Evolutionary conservation across 2,113 vertebrate genomes (phyloP).

Genomic region (Apodemus sylvaticus): DNA sequence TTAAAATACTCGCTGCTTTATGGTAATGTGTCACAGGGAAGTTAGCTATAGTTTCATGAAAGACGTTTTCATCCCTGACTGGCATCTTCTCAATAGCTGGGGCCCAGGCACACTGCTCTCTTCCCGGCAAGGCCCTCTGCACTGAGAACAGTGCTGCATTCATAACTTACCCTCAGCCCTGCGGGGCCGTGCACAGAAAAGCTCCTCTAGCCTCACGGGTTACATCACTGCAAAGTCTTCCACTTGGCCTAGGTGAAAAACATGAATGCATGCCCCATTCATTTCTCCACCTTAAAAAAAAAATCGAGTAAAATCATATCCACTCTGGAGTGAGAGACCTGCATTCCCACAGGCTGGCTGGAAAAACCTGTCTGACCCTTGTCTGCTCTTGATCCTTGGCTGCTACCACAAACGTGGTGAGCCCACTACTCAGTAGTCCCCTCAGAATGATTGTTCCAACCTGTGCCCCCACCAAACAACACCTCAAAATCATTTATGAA

Average conservation of each 20-base stretch:
- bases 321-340: constrained; percentile 28
- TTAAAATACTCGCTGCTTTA: constrained; percentile 84
- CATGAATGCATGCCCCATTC: constrained; percentile 79
- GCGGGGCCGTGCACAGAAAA: constrained; percentile 86
- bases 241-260: constrained; percentile 86
- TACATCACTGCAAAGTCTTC: constrained; percentile 86
- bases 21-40: constrained; percentile 87
- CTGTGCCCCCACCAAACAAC: constrained; percentile 11
- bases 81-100: constrained; percentile 90
- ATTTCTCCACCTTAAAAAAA: constrained; percentile 72
- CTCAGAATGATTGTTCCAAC: constrained; percentile 8
- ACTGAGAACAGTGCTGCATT: constrained; percentile 89
- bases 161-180: constrained; percentile 86
- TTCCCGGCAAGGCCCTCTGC: constrained; percentile 88
- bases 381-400: neutral
- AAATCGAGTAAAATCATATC: constrained; percentile 78
- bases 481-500: constrained; percentile 54
- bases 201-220: constrained; percentile 85
- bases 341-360: constrained; percentile 50
- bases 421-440: neutral
- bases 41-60: constrained; percentile 88
- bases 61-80: constrained; percentile 92
- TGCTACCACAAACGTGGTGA: neutral
- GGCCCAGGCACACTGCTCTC: constrained; percentile 88
- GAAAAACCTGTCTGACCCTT: neutral